Evolutionary conservation across 2,888 invertebrate species (phyloP).

Genomic region (Zonitis immaculata): DNA sequence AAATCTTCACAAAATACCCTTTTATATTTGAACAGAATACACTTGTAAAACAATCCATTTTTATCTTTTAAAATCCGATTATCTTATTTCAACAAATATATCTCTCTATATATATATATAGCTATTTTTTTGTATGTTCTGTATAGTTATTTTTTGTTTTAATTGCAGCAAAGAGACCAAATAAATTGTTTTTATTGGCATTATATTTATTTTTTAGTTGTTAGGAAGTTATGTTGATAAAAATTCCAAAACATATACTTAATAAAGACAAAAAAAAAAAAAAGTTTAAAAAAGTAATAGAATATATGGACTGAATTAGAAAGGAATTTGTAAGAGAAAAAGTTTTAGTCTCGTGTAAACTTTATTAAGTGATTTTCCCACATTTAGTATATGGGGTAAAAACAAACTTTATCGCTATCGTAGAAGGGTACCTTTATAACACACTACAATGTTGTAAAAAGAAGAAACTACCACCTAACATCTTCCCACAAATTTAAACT

Average conservation of each 20-base stretch:
- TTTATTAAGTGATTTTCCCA: neutral
- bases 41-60: neutral
- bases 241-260: too few species aligned
- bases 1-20: neutral
- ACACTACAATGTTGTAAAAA: neutral
- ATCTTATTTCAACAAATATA: neutral
- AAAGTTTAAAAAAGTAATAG: neutral
- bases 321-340: neutral
- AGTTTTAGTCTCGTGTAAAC: neutral
- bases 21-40: neutral
- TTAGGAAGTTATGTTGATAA: neutral
- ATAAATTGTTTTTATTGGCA: neutral
- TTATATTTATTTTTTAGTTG: neutral
- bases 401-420: neutral
- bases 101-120: neutral
- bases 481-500: neutral
- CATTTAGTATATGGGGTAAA: neutral
- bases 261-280: neutral
- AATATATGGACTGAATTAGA: neutral
- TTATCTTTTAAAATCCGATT: neutral
- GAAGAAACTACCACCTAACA: neutral
- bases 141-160: neutral
- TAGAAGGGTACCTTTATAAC: neutral
- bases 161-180: neutral
- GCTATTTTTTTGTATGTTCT: neutral